Base-by-base conservation (phyloP, 2,113 vertebrate genomes). In the Bungarus multicinctus region DNA sequence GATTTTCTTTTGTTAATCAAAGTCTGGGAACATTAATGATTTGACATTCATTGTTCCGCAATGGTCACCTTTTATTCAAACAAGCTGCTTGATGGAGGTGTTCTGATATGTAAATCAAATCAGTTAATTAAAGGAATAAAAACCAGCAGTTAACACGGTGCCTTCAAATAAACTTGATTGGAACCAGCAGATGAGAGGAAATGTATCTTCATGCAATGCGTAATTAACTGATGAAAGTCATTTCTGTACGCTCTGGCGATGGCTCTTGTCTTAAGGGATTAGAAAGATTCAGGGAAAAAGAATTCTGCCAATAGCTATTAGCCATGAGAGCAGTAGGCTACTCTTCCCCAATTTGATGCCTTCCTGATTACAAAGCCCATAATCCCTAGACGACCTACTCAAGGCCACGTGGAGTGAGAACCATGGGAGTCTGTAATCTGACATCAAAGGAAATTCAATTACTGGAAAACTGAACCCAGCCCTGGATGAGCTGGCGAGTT, bases 71-170 rank as follows among this genome's bases (percentile, higher is more conserved):
- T 81, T 86, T 85, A 89, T 85, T 89, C 74, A 60, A 47, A 60
- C 55, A 39, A 90, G 81, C 50, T 64, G 20, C 54, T 90, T 90
- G 85, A 52, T 3, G 54, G 54, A 90, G 88, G 92, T 87, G 43
- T 27, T 34, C 81, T 43, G 14, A 86, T 53, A 87, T 86, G 81
- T 57, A 86, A 87, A 90, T 90, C 22, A 53, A 86, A 86, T 55
- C 74, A 86, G 69, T 93, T 90, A 90, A 90, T 93, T 64, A 86
- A 90, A 93, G 54, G 89, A 90, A 86, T 90, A 60, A 93, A 93
- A 93, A 89, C 45, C 43, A 90, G 81, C 53, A 86, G 88, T 90
- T 87, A 93, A 90, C 74, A 86, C 30, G 5, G 22, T 39, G 64
- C 34, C n/a, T 52, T 90, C 55, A 50, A 64, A 90, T 85, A 90